Evolutionary conservation across 2,797 vertebrate genomes (phyloP).

Genomic region (Myotis findleyi): DNA sequence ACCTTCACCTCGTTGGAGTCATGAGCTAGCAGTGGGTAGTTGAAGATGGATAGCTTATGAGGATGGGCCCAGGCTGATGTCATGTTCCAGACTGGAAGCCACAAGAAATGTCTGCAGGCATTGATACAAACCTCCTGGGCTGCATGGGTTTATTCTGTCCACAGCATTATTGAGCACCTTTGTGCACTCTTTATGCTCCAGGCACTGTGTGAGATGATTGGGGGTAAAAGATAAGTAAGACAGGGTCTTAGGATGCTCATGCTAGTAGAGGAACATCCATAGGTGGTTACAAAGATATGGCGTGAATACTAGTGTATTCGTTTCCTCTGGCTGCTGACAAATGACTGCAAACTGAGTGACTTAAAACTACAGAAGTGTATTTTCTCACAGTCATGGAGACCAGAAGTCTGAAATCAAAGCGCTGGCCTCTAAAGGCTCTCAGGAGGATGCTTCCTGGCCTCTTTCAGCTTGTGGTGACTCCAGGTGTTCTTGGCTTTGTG

Average conservation of each 20-base stretch:
- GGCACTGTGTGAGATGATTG: background rate
- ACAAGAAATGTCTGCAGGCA: background rate
- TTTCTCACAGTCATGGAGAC: background rate
- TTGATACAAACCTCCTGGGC: background rate
- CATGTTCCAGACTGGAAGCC: background rate
- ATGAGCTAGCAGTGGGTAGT: background rate
- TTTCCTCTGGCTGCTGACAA: background rate
- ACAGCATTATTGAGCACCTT: background rate
- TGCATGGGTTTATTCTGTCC: background rate
- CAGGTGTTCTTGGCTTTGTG: background rate
- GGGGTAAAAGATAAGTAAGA: background rate
- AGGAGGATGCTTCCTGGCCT: background rate
- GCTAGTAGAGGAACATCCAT: background rate
- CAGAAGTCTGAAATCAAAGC: background rate
- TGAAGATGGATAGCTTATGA: background rate
- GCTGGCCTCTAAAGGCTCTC: background rate
- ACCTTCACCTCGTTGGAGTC: background rate
- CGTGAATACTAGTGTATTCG: background rate
- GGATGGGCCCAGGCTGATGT: background rate
- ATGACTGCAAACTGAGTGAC: background rate
- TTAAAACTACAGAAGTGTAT: background rate
- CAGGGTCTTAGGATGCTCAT: background rate
- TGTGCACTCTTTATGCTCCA: background rate
- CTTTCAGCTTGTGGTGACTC: background rate
- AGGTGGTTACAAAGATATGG: background rate